Base-by-base conservation (phyloP, 1,140 invertebrate species). In the Drosophila truncata region DNA sequence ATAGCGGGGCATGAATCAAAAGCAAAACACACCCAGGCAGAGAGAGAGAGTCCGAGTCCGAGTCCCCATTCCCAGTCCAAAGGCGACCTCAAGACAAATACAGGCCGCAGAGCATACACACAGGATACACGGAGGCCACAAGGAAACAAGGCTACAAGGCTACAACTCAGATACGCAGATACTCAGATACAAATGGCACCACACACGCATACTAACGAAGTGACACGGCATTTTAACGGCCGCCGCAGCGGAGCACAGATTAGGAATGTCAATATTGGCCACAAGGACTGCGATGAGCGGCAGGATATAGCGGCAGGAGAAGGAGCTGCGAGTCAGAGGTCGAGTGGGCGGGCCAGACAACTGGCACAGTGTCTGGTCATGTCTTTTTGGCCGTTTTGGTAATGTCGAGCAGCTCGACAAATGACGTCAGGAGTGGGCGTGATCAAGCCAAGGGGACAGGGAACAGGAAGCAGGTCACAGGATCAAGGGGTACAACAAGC, bases 241-340 rank as follows among this genome's bases (percentile, higher is more conserved):
- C 82, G 69, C 49, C 83, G 71, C 82, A 72, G 63, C 50, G 66
- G 62, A 72, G 80, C 84, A 86, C 78, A 90, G 84, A 88, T 88
- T 88, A 88, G 77, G 84, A 88, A 88, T 88, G 84, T 88, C 84
- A 88, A 88, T 88, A 88, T 88, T 88, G 83, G 84, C 81, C 84
- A 86, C 74, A 73, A 61, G 41, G 59, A 82, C 63, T 44, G 42
- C 33, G 72, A 81, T 44, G 60, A 75, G 52, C 52, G 44, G 74
- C 54, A 55, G 72, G 47, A 76, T 59, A 44, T 25, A 47, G n/a
- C 23, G 46, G 23, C 14, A n/a, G 14, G 46, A 14, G 46, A 23
- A 27, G 23, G 46, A 5, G 14, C 50, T 20, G 23, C 14, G 9
- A 33, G 13, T n/a, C 16, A 16, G 20, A 58, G 39, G 78, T 71